Evolutionary conservation across 2,113 vertebrate genomes (phyloP).

Genomic region (Campylomormyrus tamandua): DNA sequence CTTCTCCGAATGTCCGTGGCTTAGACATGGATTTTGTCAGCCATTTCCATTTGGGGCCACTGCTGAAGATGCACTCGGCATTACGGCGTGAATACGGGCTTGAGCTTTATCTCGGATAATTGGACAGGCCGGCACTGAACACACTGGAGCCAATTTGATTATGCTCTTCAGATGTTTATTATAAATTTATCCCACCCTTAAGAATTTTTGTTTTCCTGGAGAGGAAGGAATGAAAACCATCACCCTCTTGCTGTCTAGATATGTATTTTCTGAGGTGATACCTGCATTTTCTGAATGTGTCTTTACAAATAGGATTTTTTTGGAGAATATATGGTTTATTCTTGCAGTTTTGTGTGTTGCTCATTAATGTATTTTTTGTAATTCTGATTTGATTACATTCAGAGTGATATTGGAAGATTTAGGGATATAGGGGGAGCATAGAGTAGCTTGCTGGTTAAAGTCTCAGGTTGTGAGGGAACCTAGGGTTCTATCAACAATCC

Average conservation of each 20-base stretch:
- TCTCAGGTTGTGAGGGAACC: neutral
- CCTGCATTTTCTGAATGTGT: neutral
- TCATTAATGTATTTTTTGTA: neutral
- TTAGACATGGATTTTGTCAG: conserved; percentile 26
- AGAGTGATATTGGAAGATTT: neutral
- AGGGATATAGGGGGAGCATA: neutral
- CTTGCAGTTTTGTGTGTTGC: neutral
- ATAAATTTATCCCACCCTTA: conserved; percentile 15
- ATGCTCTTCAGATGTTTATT: conserved; percentile 11
- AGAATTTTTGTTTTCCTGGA: conserved; percentile 1
- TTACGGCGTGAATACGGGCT: conserved; percentile 1
- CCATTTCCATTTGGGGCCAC: conserved; percentile 10
- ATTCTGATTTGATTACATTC: neutral
- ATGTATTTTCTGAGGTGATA: neutral
- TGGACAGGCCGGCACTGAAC: conserved; percentile 7
- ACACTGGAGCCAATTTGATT: conserved; percentile 11
- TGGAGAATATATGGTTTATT: neutral
- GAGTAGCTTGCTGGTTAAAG: neutral
- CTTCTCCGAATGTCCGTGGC: conserved; percentile 10
- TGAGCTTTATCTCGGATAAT: conserved; percentile 26
- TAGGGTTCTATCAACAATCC: neutral
- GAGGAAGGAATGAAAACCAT: neutral
- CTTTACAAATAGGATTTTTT: neutral
- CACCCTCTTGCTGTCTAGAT: neutral
- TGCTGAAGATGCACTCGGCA: conserved; percentile 14